phyloP scores from a whole-genome alignment of 2,888 invertebrate genomes.

The Mythimna vitellina region DNA sequence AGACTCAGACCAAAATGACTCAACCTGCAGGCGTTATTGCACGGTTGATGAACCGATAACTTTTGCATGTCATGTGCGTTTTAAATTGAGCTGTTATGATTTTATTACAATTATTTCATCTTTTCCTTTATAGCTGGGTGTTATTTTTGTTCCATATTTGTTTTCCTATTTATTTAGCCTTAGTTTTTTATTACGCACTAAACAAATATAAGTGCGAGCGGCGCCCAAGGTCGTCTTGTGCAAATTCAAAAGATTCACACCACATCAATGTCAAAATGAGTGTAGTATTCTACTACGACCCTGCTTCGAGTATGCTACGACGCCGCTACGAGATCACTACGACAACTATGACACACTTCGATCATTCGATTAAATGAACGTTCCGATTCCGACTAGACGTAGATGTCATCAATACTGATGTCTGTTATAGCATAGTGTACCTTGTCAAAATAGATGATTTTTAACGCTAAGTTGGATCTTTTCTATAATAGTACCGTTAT shows the following conservation, averaged over 20 bases:
- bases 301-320: background rate
- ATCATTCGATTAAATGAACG: background rate
- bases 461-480: too few species aligned
- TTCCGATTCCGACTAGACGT: background rate
- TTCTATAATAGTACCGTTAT: too few species aligned
- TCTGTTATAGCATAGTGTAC: background rate
- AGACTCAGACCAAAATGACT: conserved; percentile 14
- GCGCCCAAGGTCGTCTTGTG: conserved; percentile 38
- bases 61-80: conserved; percentile 6
- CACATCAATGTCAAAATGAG: conserved; percentile 16
- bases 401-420: background rate
- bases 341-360: background rate
- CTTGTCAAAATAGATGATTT: background rate
- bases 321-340: background rate
- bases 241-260: conserved; percentile 39
- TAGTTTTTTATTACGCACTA: conserved; percentile 17
- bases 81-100: background rate
- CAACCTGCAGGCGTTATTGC: conserved; percentile 2
- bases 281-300: background rate
- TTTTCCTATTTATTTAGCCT: background rate
- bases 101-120: background rate
- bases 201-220: conserved; percentile 6
- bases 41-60: conserved; percentile 9
- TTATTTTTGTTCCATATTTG: background rate
- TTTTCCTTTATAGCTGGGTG: background rate